Evolutionary conservation across 92 coral and sea anemone species (phyloP).

Genomic region (Actinostola sp.): DNA sequence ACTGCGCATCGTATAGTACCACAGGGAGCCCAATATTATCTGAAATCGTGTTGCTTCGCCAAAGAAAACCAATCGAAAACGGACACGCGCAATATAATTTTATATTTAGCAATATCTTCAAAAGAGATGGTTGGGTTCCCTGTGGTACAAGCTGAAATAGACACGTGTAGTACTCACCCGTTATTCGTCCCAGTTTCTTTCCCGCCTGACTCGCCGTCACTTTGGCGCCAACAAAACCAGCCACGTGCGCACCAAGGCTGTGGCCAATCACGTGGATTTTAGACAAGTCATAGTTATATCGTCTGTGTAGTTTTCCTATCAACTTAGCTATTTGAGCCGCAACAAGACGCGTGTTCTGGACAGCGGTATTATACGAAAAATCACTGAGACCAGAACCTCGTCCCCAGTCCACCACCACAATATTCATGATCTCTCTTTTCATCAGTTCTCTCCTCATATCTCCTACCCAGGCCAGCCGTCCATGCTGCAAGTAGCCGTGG

Average conservation of each 20-base stretch:
- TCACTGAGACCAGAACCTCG: slow-evolving; percentile 55
- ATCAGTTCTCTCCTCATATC: slow-evolving; percentile 71
- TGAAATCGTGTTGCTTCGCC: too few relatives aligned
- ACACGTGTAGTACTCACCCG: slow-evolving; percentile 40
- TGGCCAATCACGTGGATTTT: slow-evolving; percentile 73
- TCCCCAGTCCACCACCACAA: slow-evolving; percentile 86
- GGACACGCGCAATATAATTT: too few relatives aligned
- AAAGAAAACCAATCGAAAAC: too few relatives aligned
- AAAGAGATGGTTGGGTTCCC: too few relatives aligned
- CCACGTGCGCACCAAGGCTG: slow-evolving; percentile 81
- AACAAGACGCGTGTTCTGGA: slow-evolving; percentile 84
- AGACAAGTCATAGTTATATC: too few relatives aligned
- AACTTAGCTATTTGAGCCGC: too few relatives aligned
- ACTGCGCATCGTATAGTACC: too few relatives aligned
- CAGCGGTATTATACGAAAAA: slow-evolving; percentile 61
- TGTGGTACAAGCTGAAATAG: not conserved
- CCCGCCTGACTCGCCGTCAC: too few relatives aligned
- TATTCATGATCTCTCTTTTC: slow-evolving; percentile 66
- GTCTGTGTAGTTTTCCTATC: slow-evolving; percentile 42
- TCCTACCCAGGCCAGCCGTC: slow-evolving; percentile 63
- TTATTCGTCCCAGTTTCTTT: slow-evolving; percentile 75
- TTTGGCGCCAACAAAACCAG: slow-evolving; percentile 79
- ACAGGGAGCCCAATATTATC: too few relatives aligned
- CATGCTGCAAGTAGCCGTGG: slow-evolving; percentile 77
- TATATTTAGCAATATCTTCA: too few relatives aligned